Conservation (phyloP, 1,140 invertebrate species). For the Zaprionus ghesquierei region DNA sequence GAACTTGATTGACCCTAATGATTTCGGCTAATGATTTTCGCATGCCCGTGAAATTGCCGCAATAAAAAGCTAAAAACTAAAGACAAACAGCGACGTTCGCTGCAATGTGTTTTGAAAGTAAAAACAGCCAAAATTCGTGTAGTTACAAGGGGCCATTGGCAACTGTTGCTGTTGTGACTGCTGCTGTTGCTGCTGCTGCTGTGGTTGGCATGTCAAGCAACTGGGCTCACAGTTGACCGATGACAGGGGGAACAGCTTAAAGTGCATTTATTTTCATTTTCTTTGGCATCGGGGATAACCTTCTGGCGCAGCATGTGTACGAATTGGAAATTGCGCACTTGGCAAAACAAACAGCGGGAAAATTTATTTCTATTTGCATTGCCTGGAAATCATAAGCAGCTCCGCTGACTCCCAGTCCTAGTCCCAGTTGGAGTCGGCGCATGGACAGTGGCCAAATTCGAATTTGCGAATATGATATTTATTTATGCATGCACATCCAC, state of each 20-base stretch:
- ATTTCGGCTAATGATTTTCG: constrained; percentile 69
- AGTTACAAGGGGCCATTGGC: constrained; percentile 19
- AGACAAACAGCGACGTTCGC: constrained; percentile 8
- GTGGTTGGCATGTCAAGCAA: constrained; percentile 69
- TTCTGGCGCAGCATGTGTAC: constrained; percentile 72
- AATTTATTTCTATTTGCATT: constrained; percentile 73
- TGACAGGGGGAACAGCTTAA: constrained; percentile 68
- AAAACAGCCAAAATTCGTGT: constrained; percentile 59
- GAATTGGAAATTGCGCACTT: constrained; percentile 73
- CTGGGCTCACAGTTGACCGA: constrained; percentile 66
- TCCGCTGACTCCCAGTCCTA: neutral
- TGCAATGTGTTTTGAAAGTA: constrained; percentile 60
- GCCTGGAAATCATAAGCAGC: constrained; percentile 50
- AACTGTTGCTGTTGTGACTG: constrained; percentile 31
- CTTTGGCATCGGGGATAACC: constrained; percentile 53
- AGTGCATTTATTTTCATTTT: constrained; percentile 78
- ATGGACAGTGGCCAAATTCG: constrained; percentile 32
- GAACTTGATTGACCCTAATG: constrained; percentile 69
- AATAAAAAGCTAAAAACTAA: constrained; percentile 43
- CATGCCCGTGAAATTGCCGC: constrained; percentile 61
- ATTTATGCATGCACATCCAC: constrained; percentile 56
- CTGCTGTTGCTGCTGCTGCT: constrained; percentile 37
- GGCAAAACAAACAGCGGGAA: constrained; percentile 72
- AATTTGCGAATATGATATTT: constrained; percentile 58
- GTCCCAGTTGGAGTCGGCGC: neutral